Base-by-base conservation (phyloP, 2,797 vertebrate genomes). In the Cyprinodon diabolis region DNA sequence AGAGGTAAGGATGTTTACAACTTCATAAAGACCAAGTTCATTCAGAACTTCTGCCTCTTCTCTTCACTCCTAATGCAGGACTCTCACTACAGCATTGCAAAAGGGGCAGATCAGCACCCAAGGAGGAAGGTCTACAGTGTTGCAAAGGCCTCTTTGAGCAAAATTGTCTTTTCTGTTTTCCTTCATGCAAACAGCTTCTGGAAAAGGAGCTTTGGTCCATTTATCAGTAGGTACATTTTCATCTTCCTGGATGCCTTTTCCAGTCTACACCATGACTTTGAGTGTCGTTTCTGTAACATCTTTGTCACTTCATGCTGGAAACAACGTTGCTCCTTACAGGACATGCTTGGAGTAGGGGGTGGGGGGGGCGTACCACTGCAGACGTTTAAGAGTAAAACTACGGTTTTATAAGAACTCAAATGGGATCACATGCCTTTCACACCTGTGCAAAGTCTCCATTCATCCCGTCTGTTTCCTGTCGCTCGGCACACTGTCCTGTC, bases 391-490 rank as follows among this genome's bases (percentile, higher is more conserved):
- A 43, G 62, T 65, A 14, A 47, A 47, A 8, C 43, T 71, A 88
- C 72, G 79, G 75, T 72, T 76, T 58, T 77, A 65, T 74, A 81
- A 75, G 65, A 71, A 68, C 25, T 75, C 49, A 72, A 65, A 68
- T 56, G 63, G 40, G 77, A 40, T 62, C 30, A 73, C 71, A 68
- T 67, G 37, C 68, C 69, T 84, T 75, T 86, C 86, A 84, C 91
- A 92, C 91, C 90, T 92, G 90, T 88, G 87, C 86, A 92, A 91
- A 91, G 86, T 86, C 81, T 88, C 80, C 54, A 49, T 84, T 13
- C 71, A 90, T 84, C 88, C 88, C 85, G 78, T 85, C 78, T 78
- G 71, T 80, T 89, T 91, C 84, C 90, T 89, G 83, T 71, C 74
- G 78, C 69, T 79, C 84, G 51, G 66, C 17, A 93, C 90, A 93